phyloP scores from a whole-genome alignment of 2,113 vertebrate species.

The Litocranius walleri region DNA sequence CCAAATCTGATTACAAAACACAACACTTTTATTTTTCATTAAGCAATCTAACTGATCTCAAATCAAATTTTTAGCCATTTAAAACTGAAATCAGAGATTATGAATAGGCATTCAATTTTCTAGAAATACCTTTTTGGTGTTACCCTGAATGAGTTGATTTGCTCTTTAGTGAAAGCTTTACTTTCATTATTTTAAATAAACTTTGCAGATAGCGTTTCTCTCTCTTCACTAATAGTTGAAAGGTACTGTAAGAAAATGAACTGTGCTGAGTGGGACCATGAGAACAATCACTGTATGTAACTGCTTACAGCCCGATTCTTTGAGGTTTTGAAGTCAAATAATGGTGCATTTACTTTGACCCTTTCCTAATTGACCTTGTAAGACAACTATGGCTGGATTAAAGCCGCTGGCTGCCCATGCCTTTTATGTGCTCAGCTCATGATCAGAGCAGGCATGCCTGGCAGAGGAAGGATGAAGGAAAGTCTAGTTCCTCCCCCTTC shows the following conservation, averaged over 20 bases:
- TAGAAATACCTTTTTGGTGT: neutral
- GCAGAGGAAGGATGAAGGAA: neutral
- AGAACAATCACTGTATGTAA: neutral
- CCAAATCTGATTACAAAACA: neutral
- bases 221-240: neutral
- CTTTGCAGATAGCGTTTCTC: neutral
- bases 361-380: neutral
- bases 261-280: too few species aligned
- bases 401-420: neutral
- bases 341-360: neutral
- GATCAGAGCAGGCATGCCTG: neutral
- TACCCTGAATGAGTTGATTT: neutral
- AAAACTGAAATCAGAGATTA: neutral
- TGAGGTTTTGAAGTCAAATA: neutral
- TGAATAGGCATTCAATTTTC: neutral
- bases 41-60: neutral
- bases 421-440: neutral
- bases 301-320: neutral
- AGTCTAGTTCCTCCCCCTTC: neutral
- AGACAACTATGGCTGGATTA: neutral
- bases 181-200: neutral
- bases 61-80: neutral
- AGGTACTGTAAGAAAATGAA: neutral
- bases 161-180: neutral
- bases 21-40: neutral